A percentile compares a stretch with the other conserved stretches of the same genome.
Conservation (phyloP, 30 jellyfish, hydroid and myxozoan genomes). For the Clytia hemisphaerica region DNA sequence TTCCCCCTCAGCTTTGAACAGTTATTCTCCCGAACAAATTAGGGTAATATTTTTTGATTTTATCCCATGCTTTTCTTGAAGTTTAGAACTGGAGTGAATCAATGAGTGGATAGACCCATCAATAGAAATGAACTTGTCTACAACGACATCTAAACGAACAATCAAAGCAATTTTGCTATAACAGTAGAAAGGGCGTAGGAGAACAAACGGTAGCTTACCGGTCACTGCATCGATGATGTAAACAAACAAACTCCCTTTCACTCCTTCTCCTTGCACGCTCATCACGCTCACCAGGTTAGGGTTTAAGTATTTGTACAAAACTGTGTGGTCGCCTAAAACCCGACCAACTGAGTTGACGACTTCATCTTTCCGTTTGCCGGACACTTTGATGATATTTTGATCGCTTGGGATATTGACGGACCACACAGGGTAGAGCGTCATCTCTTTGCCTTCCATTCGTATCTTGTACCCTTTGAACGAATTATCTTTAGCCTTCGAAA, state of each 20-base stretch:
- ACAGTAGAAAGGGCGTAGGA: background rate
- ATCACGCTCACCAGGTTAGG: conserved; percentile 89
- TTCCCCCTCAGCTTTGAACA: no score
- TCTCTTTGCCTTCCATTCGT: conserved; percentile 33
- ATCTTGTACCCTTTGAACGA: conserved; percentile 57
- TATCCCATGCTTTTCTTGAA: no score
- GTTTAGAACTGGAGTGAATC: no score
- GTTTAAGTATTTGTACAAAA: conserved; percentile 81
- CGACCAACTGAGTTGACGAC: conserved; percentile 99
- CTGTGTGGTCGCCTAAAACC: conserved; percentile 97
- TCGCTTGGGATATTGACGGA: conserved; percentile 77
- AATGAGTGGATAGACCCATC: no score
- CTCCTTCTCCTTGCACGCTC: conserved; percentile 51
- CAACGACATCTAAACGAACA: no score
- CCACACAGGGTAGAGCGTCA: conserved; percentile 42
- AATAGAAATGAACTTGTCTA: no score
- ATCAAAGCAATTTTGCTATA: background rate
- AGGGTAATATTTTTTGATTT: no score
- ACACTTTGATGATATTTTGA: conserved; percentile 43
- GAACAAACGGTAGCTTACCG: conserved; percentile 37
- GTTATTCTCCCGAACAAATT: no score
- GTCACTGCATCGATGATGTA: conserved; percentile 94
- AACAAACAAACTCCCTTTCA: conserved; percentile 57
- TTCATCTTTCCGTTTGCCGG: conserved; percentile 76
- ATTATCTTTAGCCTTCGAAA: conserved; percentile 45